These are phyloP conservation scores for Brienomyrus brachyistius DNA, from an alignment of 2,113 vertebrate species.

Conservation along the genomic window DNA sequence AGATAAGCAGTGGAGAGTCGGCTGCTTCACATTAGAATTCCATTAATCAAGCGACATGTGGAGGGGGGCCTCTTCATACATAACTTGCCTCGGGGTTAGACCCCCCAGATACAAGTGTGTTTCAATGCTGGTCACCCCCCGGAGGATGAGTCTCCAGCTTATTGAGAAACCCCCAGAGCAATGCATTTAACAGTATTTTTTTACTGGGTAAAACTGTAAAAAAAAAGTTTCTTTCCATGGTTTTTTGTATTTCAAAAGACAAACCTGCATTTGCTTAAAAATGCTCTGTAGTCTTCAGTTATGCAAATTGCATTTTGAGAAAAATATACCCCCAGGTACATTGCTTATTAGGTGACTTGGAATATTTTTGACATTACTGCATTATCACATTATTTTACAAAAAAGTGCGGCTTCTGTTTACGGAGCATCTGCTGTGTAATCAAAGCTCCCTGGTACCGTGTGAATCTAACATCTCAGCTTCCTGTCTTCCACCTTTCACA, in stretches of 20 bases:
- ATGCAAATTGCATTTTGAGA: neutral
- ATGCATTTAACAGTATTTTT: neutral
- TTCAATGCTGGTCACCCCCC: neutral
- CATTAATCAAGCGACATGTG: constrained; percentile 55
- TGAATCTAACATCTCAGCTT: neutral
- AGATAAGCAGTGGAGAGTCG: constrained; percentile 29
- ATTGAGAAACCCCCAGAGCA: neutral
- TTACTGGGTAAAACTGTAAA: neutral
- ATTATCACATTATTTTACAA: neutral
- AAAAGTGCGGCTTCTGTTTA: neutral
- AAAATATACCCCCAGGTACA: neutral
- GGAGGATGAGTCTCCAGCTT: neutral
- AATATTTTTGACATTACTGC: neutral
- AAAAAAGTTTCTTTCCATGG: neutral
- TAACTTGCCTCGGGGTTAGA: constrained; percentile 31
- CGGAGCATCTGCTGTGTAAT: neutral
- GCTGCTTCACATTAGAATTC: constrained; percentile 55
- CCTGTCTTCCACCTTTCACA: neutral
- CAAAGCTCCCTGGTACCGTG: neutral
- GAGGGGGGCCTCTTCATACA: constrained; percentile 44
- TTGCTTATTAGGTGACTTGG: neutral
- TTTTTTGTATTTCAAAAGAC: neutral
- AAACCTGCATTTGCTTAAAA: neutral
- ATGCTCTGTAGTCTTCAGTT: neutral
- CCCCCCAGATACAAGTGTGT: neutral